These are phyloP conservation scores for Pseudorasbora parva DNA, from an alignment of 2,113 vertebrate species.

Conservation along the genomic window DNA sequence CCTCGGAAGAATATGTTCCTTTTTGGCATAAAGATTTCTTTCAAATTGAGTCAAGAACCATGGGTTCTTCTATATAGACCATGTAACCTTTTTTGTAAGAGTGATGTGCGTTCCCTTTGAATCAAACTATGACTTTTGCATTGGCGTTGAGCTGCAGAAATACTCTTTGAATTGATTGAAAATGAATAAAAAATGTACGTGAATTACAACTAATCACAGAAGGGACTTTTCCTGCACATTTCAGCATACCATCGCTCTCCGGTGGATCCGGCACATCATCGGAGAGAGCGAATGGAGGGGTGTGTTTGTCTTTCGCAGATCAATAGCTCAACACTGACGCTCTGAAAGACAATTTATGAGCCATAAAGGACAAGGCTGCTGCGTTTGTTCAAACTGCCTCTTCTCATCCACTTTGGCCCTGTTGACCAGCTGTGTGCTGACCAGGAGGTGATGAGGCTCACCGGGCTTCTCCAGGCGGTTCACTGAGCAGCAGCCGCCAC, in stretches of 20 bases:
- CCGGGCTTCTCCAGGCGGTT: conserved; percentile 76
- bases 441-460: conserved; percentile 76
- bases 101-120: too few relatives aligned
- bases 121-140: neutral
- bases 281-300: conserved; percentile 54
- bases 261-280: conserved; percentile 40
- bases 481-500: conserved; percentile 46
- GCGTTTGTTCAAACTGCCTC: neutral
- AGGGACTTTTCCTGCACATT: neutral
- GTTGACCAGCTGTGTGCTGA: conserved; percentile 71
- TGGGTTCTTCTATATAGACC: too few relatives aligned
- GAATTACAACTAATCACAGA: neutral
- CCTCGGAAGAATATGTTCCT: too few relatives aligned
- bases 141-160: neutral
- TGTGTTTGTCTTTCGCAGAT: conserved; percentile 73
- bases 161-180: too few relatives aligned
- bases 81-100: too few relatives aligned
- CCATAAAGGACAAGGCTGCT: conserved; percentile 67
- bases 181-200: neutral
- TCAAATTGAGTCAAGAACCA: too few relatives aligned
- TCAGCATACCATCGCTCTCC: neutral
- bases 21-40: too few relatives aligned
- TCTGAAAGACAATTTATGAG: conserved; percentile 72
- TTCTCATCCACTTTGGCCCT: conserved; percentile 34
- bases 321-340: conserved; percentile 67